phyloP scores from a whole-genome alignment of 2,888 invertebrate genomes.

The Crocallis elinguaria region DNA sequence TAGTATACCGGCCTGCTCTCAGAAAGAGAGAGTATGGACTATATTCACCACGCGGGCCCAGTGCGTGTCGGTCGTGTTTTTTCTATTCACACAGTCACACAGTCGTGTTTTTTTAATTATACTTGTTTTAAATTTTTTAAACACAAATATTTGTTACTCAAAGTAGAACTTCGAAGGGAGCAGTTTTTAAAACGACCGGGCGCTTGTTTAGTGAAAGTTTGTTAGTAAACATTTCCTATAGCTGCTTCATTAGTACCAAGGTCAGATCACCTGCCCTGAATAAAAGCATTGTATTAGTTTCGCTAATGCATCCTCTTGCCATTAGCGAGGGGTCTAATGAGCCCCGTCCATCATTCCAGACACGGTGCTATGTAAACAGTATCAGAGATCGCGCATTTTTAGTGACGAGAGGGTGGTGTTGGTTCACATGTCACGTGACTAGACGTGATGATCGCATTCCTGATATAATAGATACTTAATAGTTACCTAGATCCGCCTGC shows the following conservation, averaged over 20 bases:
- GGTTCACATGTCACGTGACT: no score
- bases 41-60: no score
- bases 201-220: background rate
- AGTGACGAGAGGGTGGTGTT: background rate
- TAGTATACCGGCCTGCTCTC: no score
- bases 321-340: slow-evolving; percentile 26
- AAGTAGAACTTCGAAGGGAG: background rate
- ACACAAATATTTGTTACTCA: background rate
- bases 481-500: no score
- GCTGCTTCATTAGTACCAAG: slow-evolving; percentile 10
- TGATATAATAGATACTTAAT: no score
- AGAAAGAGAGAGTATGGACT: no score
- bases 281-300: slow-evolving; percentile 27
- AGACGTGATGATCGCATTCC: no score
- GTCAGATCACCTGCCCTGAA: slow-evolving; percentile 17
- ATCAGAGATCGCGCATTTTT: background rate
- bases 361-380: background rate
- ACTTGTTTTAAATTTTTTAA: background rate
- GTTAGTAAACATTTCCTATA: slow-evolving; percentile 7
- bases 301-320: slow-evolving; percentile 23
- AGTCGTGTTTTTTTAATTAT: no score
- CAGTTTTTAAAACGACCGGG: background rate
- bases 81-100: no score
- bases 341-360: slow-evolving; percentile 21
- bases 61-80: no score